These are phyloP conservation scores for Drosophila nigritarsus DNA, from an alignment of 2,888 invertebrate genomes.

Conservation along the genomic window DNA sequence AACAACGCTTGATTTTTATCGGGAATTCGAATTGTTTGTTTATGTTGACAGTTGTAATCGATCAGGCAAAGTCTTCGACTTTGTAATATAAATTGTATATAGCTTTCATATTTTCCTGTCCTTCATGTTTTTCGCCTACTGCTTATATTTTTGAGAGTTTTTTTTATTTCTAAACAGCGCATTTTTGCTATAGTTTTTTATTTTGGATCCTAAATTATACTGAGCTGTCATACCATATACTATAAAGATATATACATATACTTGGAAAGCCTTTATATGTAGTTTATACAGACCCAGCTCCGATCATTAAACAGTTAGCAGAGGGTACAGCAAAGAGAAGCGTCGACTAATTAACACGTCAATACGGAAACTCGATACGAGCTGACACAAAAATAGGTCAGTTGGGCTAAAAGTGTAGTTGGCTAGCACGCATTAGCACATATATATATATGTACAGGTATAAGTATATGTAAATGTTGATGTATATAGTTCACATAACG, in stretches of 20 bases:
- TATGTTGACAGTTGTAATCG: conserved; percentile 28
- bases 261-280: background rate
- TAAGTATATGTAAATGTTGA: conserved; percentile 3
- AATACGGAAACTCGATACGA: conserved; percentile 43
- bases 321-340: conserved; percentile 42
- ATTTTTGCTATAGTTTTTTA: background rate
- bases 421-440: conserved; percentile 6
- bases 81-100: background rate
- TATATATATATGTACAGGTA: background rate
- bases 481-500: conserved; percentile 49
- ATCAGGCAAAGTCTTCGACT: background rate
- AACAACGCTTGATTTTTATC: conserved; percentile 8
- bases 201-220: background rate
- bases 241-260: too few relatives aligned
- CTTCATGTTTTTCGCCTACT: background rate
- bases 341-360: conserved; percentile 73
- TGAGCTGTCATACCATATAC: background rate
- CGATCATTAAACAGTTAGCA: conserved; percentile 55
- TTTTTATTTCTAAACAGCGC: background rate
- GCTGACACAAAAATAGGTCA: conserved; percentile 56
- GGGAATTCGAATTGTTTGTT: conserved; percentile 13
- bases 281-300: conserved; percentile 7
- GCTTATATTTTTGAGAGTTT: background rate
- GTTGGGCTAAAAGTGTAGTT: conserved; percentile 14
- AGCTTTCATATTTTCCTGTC: background rate